Evolutionary conservation across 1,140 invertebrate genomes (phyloP).

Genomic region (Ostrea denselamellosa): DNA sequence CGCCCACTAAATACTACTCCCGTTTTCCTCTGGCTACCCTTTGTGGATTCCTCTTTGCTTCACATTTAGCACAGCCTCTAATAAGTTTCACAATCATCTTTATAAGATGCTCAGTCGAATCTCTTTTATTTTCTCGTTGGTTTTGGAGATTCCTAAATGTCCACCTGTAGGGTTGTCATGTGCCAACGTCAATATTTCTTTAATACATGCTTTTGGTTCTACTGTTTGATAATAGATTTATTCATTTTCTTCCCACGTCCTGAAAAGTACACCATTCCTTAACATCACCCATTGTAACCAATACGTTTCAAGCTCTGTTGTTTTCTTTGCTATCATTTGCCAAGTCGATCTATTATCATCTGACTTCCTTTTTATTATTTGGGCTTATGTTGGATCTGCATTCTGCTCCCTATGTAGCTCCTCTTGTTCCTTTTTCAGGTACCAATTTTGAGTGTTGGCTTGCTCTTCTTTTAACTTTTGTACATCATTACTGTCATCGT

Average conservation of each 20-base stretch:
- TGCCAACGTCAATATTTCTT: too few species aligned
- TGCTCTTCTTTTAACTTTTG: too few species aligned
- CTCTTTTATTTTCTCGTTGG: too few species aligned
- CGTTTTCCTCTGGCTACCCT: not conserved
- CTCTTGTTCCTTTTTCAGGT: not conserved
- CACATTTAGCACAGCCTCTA: not conserved
- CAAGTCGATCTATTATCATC: not conserved
- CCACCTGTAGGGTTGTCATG: too few species aligned
- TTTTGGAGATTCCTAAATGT: too few species aligned
- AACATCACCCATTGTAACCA: conserved; percentile 37
- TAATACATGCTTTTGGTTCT: too few species aligned
- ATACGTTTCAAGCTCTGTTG: not conserved
- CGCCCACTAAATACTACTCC: not conserved
- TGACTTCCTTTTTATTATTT: not conserved
- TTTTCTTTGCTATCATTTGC: not conserved
- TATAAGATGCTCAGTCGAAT: too few species aligned
- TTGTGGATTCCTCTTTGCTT: not conserved
- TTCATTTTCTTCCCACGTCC: conserved; percentile 1
- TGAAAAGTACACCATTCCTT: not conserved
- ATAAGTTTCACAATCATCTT: not conserved
- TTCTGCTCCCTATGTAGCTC: not conserved
- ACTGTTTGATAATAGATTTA: not conserved
- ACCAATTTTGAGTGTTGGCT: too few species aligned
- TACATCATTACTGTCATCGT: not conserved
- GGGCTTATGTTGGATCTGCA: not conserved